Evolutionary conservation across 1,140 invertebrate species (phyloP).

Genomic region (Platorchestia sp.): DNA sequence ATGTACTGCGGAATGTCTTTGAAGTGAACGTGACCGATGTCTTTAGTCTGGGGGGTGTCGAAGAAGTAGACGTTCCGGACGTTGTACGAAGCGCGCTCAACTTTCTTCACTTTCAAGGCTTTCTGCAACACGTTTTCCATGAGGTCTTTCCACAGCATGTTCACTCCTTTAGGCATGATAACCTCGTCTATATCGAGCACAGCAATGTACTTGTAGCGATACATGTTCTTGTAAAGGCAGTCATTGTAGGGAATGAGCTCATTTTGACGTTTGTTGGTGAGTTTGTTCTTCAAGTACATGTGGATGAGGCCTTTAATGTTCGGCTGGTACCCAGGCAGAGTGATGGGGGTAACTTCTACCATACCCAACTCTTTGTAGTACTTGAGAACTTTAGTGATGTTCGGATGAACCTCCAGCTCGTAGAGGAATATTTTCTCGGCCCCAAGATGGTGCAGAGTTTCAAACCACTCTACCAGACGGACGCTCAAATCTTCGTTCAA

Average conservation of each 20-base stretch:
- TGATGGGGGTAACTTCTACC: slow-evolving; percentile 87
- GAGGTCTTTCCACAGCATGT: slow-evolving; percentile 80
- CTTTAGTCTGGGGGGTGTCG: slow-evolving; percentile 85
- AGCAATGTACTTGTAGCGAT: slow-evolving; percentile 90
- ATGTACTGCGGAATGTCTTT: slow-evolving; percentile 88
- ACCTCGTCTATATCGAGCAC: slow-evolving; percentile 94
- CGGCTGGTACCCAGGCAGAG: slow-evolving; percentile 90
- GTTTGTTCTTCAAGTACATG: slow-evolving; percentile 84
- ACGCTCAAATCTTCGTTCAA: slow-evolving; percentile 91
- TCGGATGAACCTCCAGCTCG: slow-evolving; percentile 89
- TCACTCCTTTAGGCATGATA: slow-evolving; percentile 82
- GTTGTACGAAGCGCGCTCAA: slow-evolving; percentile 87
- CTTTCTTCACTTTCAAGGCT: slow-evolving; percentile 78
- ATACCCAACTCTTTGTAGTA: slow-evolving; percentile 83
- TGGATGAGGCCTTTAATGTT: slow-evolving; percentile 90
- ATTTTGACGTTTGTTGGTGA: slow-evolving; percentile 92
- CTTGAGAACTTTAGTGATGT: slow-evolving; percentile 88
- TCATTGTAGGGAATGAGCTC: slow-evolving; percentile 98
- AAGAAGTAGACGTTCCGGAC: slow-evolving; percentile 95
- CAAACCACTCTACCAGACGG: slow-evolving; percentile 94
- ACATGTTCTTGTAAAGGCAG: slow-evolving; percentile 93
- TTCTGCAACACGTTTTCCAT: slow-evolving; percentile 80
- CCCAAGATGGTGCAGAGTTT: slow-evolving; percentile 86
- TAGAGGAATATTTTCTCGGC: slow-evolving; percentile 95
- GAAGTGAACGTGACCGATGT: slow-evolving; percentile 79